Evolutionary conservation across 2,113 vertebrate species (phyloP), one percentile per base, ranked within the genome.

Genomic region (Ochotona curzoniae): DNA sequence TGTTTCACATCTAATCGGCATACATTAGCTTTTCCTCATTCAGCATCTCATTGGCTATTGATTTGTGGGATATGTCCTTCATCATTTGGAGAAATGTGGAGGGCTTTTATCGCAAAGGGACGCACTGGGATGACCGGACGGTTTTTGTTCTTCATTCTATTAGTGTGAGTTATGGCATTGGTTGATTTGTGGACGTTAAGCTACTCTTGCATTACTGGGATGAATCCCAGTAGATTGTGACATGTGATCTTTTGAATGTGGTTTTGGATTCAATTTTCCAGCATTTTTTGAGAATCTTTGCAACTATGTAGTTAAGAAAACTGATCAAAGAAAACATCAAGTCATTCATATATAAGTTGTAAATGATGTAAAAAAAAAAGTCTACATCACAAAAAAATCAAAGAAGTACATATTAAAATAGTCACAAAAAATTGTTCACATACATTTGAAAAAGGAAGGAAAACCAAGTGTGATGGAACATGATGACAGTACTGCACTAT

Each of bases 321-420:
- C 51, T 69, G 25, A 67, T 44, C 1, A 49, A 92, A 93, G 49
- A 70, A 84, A 73, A 61, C 26, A 89, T 23, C 1, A 64, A 26
- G 12, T 3, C 86, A 70, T 30, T 82, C 23, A 73, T 4, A 51
- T 61, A 80, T 7, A 92, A 80, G 7, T 57, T 90, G 35, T 64
- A 1, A 74, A 18, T 0, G 70, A 66, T 67, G 54, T 35, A 70
- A 76, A 47, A 79, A 64, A n/a, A n/a, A 76, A 82, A 35, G 9
- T 74, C 9, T 67, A 54, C 0, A 84, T 78, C 38, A 75, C 18
- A 86, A 49, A 83, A 83, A 44, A 69, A 76, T 73, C 5, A 80
- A 87, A 84, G 20, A 93, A 93, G 28, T 80, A 1, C 1, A n/a
- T 61, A 35, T 85, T 87, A 81, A 90, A 25, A 79, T 75, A 69